phyloP scores from a whole-genome alignment of 2,888 invertebrate species.

The Lasioglossum malachurum region DNA sequence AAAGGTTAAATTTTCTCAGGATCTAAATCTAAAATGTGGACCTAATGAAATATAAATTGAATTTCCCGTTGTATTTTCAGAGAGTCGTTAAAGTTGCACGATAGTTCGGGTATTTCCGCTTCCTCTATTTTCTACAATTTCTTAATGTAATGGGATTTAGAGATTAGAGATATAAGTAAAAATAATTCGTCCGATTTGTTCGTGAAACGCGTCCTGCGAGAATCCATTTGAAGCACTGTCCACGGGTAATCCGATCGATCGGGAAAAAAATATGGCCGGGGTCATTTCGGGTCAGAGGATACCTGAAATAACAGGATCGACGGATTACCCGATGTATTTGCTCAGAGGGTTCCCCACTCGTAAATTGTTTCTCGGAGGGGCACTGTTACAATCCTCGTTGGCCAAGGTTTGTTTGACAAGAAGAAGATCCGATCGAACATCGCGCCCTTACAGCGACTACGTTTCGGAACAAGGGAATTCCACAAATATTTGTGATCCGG shows the following conservation, averaged over 20 bases:
- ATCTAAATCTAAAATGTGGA: background rate
- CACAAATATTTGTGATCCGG: conserved; percentile 32
- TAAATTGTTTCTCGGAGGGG: conserved; percentile 63
- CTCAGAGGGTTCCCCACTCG: conserved; percentile 62
- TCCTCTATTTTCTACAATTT: background rate
- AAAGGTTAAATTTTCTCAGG: no score
- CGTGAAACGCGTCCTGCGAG: background rate
- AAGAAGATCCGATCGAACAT: conserved; percentile 36
- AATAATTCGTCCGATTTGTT: background rate
- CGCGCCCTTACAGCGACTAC: conserved; percentile 41
- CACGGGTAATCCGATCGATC: conserved; percentile 61
- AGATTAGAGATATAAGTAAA: background rate
- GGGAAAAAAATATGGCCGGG: conserved; percentile 48
- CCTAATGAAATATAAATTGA: background rate
- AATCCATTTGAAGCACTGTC: conserved; percentile 50
- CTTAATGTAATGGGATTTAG: background rate
- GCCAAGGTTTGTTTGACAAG: conserved; percentile 37
- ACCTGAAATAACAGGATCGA: conserved; percentile 77
- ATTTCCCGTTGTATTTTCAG: background rate
- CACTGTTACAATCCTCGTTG: conserved; percentile 32
- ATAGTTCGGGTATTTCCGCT: background rate
- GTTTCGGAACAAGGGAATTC: conserved; percentile 21
- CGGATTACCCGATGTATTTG: conserved; percentile 76
- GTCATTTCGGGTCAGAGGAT: conserved; percentile 58
- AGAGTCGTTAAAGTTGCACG: background rate